Evolutionary conservation across 1,140 invertebrate genomes (phyloP).

Genomic region (Acromyrmex echinatior): DNA sequence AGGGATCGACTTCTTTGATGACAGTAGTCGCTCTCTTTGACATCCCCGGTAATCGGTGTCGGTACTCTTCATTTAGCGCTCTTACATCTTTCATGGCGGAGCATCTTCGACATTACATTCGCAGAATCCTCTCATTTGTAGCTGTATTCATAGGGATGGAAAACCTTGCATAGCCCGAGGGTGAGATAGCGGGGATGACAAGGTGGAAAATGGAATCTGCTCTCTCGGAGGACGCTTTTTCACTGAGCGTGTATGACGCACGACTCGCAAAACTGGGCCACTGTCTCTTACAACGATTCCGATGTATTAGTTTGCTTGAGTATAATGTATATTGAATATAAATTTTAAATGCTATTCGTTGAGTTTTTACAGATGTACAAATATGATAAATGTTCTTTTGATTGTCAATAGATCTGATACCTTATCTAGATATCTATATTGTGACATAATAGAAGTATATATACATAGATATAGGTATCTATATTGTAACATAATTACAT

Average conservation of each 20-base stretch:
- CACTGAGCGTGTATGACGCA: constrained; percentile 17
- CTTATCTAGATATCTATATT: not conserved
- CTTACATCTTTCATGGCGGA: constrained; percentile 76
- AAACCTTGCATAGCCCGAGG: constrained; percentile 10
- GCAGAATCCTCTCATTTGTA: constrained; percentile 74
- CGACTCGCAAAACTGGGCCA: constrained; percentile 64
- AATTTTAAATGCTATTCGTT: not conserved
- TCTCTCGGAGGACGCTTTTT: constrained; percentile 12
- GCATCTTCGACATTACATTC: constrained; percentile 39
- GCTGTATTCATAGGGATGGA: constrained; percentile 72
- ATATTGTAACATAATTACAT: not conserved
- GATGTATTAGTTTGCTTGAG: constrained; percentile 25
- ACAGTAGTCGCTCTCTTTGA: constrained; percentile 52
- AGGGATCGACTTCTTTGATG: constrained; percentile 54
- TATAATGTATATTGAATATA: not conserved
- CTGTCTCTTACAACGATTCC: constrained; percentile 21
- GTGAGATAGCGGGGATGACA: constrained; percentile 50
- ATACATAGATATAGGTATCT: too few relatives aligned
- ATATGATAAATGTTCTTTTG: not conserved
- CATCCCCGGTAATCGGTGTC: constrained; percentile 40
- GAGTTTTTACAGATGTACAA: not conserved
- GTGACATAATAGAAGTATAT: not conserved
- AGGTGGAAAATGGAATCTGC: constrained; percentile 74
- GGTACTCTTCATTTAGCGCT: constrained; percentile 76
- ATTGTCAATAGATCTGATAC: not conserved